Percentiles rank a stretch among this genome's conserved stretches.
Evolutionary conservation across 2,888 invertebrate species (phyloP).

Genomic region (Philhelius pedissequus): DNA sequence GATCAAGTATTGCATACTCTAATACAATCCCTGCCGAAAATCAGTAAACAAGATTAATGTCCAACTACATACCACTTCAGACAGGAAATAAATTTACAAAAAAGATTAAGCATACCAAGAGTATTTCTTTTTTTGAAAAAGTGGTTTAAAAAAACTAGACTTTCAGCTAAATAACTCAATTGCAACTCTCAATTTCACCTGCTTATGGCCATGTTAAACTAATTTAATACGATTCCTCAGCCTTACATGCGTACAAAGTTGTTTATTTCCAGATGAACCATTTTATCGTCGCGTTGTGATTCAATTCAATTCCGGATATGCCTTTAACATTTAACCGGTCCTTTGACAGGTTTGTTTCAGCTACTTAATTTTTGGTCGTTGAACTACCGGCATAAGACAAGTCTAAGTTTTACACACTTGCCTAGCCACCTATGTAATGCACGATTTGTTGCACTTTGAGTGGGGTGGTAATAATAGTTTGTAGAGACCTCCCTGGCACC

Average conservation of each 20-base stretch:
- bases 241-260: not conserved
- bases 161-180: conserved; percentile 3
- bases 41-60: not conserved
- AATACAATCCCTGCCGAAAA: not conserved
- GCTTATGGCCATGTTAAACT: not conserved
- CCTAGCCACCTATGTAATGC: not conserved
- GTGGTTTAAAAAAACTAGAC: not conserved
- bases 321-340: conserved; percentile 13
- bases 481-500: conserved; percentile 16
- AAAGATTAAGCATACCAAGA: not conserved
- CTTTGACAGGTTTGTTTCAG: conserved; percentile 21
- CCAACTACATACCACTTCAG: not conserved
- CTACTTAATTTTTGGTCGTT: conserved; percentile 40
- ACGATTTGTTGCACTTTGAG: not conserved
- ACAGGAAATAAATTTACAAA: not conserved
- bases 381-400: conserved; percentile 39
- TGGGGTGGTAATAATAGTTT: not conserved
- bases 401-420: conserved; percentile 15
- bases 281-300: not conserved
- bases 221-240: not conserved
- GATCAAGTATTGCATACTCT: conserved; percentile 1
- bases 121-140: not conserved
- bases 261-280: conserved; percentile 28
- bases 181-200: not conserved
- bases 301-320: conserved; percentile 11